Base-by-base conservation (phyloP, 2,113 vertebrate genomes). In the Perognathus longimembris region DNA sequence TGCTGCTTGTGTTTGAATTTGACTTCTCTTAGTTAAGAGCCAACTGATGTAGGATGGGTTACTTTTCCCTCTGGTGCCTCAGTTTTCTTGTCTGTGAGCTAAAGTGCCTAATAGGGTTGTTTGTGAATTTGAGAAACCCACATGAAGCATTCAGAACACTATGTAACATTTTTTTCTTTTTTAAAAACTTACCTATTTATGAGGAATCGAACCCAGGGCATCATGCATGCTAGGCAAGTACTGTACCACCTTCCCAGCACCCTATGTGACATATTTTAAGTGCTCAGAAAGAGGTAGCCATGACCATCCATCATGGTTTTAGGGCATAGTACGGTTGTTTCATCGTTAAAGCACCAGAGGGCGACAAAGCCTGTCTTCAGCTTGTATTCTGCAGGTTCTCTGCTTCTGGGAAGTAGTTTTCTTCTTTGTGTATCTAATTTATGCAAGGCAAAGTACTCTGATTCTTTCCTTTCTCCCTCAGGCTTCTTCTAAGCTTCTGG, bases 331-430 rank as follows among this genome's bases (percentile, higher is more conserved):
- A 63, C 50, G 96, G 92, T 81, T 7, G 6, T 95, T 76, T 24
- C 40, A 24, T 22, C 36, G 38, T 32, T 57, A 45, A 70, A 75
- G 69, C 95, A 92, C 94, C 78, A 97, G 95, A 50, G 85, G 95
- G 95, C 64, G 40, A 79, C 92, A 97, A 38, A 94, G 87, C 42
- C 45, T 7, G 1, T 54, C 17, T 79, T 87, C 54, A 12, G 34
- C 28, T 59, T 5, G 8, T 1, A 0, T 38, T 88, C 22, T 50
- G 3, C 21, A 3, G 14, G 83, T 50, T 36, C 21, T 88, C 15
- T 50, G 14, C 45, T 7, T 66, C 50, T 9, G 5, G 80, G 42
- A 30, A 21, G 21, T 85, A 38, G 34, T 74, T 92, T 83, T 85
- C 63, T 71, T 74, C 67, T 69, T 82, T 42, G 67, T 4, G 57